Evolutionary conservation across 2,797 vertebrate species (phyloP).

Genomic region (Fundulus diaphanus): DNA sequence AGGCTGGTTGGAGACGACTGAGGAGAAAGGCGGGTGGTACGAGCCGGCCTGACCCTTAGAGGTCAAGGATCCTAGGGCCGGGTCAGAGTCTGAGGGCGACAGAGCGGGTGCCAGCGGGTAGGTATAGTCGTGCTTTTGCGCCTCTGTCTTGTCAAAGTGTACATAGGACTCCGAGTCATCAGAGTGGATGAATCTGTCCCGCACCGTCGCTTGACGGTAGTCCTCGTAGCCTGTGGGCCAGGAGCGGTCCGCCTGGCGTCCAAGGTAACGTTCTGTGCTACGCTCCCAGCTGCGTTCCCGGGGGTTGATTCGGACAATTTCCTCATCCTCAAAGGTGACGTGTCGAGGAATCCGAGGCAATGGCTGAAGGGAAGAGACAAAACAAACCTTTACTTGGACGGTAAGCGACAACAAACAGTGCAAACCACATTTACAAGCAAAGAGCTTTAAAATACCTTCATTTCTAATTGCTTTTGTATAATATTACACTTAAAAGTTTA

Average conservation of each 20-base stretch:
- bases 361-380: slow-evolving; percentile 71
- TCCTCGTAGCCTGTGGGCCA: slow-evolving; percentile 96
- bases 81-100: slow-evolving; percentile 83
- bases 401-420: not conserved
- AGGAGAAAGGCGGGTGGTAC: slow-evolving; percentile 55
- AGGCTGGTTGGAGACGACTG: slow-evolving; percentile 90
- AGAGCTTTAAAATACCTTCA: not conserved
- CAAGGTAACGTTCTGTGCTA: slow-evolving; percentile 51
- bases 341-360: slow-evolving; percentile 86
- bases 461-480: too few relatives aligned
- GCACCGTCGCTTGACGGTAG: slow-evolving; percentile 90
- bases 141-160: slow-evolving; percentile 91
- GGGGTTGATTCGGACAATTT: slow-evolving; percentile 97
- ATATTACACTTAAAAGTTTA: too few relatives aligned
- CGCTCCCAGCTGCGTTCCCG: slow-evolving; percentile 90
- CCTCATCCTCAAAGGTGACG: slow-evolving; percentile 95
- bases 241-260: slow-evolving; percentile 79
- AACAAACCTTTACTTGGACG: not conserved
- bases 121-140: slow-evolving; percentile 94
- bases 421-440: not conserved
- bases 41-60: slow-evolving; percentile 80
- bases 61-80: slow-evolving; percentile 81
- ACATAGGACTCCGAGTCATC: slow-evolving; percentile 92
- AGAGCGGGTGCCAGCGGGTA: slow-evolving; percentile 88
- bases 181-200: slow-evolving; percentile 86